These are phyloP conservation scores for Drosophila lacteicornis DNA, from an alignment of 1,140 invertebrate species.

Conservation along the genomic window DNA sequence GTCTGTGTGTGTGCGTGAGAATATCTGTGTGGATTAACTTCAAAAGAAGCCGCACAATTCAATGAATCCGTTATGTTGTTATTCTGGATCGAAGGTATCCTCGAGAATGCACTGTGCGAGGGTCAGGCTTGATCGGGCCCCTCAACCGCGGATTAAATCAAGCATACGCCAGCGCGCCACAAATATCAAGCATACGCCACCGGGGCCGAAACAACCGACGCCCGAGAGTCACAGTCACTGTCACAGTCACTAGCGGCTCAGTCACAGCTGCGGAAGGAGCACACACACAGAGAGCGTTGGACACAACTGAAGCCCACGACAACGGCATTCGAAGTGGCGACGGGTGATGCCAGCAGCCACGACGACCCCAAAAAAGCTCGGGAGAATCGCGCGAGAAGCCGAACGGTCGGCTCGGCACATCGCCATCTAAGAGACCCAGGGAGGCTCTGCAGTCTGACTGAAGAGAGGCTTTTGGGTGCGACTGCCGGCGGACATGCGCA, in stretches of 20 bases:
- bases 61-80: conserved; percentile 37
- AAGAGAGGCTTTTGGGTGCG: conserved; percentile 65
- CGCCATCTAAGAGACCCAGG: conserved; percentile 3
- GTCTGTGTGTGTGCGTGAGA: conserved; percentile 15
- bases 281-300: conserved; percentile 17
- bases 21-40: conserved; percentile 44
- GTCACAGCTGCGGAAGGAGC: conserved; percentile 5
- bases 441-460: not conserved
- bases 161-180: conserved; percentile 29
- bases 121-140: conserved; percentile 12
- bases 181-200: conserved; percentile 46
- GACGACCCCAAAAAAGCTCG: conserved; percentile 20
- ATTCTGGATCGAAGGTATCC: conserved; percentile 16
- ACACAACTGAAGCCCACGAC: conserved; percentile 76
- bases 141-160: conserved; percentile 8
- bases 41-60: conserved; percentile 32
- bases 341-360: conserved; percentile 29
- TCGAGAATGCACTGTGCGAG: conserved; percentile 17
- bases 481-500: conserved; percentile 53
- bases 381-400: conserved; percentile 17
- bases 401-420: conserved; percentile 15
- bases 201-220: conserved; percentile 23
- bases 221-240: conserved; percentile 31
- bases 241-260: conserved; percentile 9
- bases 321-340: conserved; percentile 75